Conservation (phyloP, 2,888 invertebrate genomes). For the Epistrophe eligans region DNA sequence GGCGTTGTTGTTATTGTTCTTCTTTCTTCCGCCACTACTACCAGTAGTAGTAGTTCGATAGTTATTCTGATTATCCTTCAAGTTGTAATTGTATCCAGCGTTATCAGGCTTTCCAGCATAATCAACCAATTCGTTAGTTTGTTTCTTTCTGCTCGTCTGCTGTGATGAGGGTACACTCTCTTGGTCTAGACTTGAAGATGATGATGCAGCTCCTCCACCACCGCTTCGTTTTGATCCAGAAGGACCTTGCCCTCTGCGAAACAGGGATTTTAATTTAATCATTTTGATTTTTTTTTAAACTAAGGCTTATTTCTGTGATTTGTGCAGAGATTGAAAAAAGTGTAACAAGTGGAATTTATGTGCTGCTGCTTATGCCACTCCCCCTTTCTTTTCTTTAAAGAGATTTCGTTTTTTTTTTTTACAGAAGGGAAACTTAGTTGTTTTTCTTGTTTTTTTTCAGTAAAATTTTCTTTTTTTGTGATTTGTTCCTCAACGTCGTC, state of each 20-base stretch:
- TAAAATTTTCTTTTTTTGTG: conserved; percentile 64
- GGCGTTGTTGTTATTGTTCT: conserved; percentile 73
- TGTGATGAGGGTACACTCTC: conserved; percentile 84
- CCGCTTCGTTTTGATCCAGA: conserved; percentile 81
- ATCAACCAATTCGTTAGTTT: conserved; percentile 67
- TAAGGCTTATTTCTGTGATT: conserved; percentile 7
- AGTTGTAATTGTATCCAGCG: conserved; percentile 50
- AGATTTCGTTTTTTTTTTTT: conserved; percentile 26
- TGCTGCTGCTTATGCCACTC: conserved; percentile 25
- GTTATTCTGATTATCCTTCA: conserved; percentile 82
- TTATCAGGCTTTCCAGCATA: conserved; percentile 61
- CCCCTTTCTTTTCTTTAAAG: conserved; percentile 13
- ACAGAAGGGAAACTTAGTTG: conserved; percentile 62
- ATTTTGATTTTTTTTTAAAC: conserved; percentile 85
- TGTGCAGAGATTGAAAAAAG: conserved; percentile 36
- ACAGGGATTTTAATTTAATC: conserved; percentile 96
- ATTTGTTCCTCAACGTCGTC: conserved; percentile 40
- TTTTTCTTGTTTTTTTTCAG: conserved; percentile 41
- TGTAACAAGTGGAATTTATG: conserved; percentile 55
- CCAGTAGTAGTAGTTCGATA: conserved; percentile 81
- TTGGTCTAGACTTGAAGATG: conserved; percentile 87
- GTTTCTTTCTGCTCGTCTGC: conserved; percentile 64
- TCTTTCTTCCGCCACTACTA: conserved; percentile 78
- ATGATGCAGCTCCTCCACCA: conserved; percentile 81
- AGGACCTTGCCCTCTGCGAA: conserved; percentile 92